phyloP scores from a whole-genome alignment of 64 coral and sea anemone species.

The Stichodactyla mertensii region DNA sequence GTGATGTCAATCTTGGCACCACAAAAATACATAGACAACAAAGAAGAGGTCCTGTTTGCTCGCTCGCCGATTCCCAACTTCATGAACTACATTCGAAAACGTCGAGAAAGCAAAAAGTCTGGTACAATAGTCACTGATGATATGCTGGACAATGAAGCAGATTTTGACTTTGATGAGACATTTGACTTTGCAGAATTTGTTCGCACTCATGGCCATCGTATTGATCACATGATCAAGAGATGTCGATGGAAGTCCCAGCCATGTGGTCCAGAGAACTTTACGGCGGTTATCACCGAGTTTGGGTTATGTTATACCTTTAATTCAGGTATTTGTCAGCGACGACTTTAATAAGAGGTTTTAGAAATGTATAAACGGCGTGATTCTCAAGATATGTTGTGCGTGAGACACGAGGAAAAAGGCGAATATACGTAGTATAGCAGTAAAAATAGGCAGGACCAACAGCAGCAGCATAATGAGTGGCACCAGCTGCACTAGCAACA shows the following conservation, averaged over 20 bases:
- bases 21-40: conserved; percentile 92
- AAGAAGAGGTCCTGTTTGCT: conserved; percentile 92
- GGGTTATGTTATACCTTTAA: conserved; percentile 99
- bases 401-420: too few relatives aligned
- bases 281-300: conserved; percentile 96
- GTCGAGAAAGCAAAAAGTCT: conserved; percentile 37
- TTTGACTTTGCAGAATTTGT: conserved; percentile 99
- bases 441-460: too few relatives aligned
- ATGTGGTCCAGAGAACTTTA: conserved; percentile 97
- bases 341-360: neutral
- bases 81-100: conserved; percentile 65
- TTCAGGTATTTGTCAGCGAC: conserved; percentile 42
- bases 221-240: conserved; percentile 99
- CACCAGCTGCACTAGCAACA: neutral
- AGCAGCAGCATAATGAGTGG: neutral
- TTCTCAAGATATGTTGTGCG: too few relatives aligned
- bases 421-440: too few relatives aligned
- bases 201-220: conserved; percentile 93
- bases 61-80: conserved; percentile 98
- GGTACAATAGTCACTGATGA: conserved; percentile 63
- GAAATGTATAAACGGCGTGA: too few relatives aligned
- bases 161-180: conserved; percentile 84
- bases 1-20: conserved; percentile 98
- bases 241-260: conserved; percentile 98
- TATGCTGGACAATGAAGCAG: conserved; percentile 65